phyloP scores from a whole-genome alignment of 2,888 invertebrate genomes.

The Brachylomia viminalis region DNA sequence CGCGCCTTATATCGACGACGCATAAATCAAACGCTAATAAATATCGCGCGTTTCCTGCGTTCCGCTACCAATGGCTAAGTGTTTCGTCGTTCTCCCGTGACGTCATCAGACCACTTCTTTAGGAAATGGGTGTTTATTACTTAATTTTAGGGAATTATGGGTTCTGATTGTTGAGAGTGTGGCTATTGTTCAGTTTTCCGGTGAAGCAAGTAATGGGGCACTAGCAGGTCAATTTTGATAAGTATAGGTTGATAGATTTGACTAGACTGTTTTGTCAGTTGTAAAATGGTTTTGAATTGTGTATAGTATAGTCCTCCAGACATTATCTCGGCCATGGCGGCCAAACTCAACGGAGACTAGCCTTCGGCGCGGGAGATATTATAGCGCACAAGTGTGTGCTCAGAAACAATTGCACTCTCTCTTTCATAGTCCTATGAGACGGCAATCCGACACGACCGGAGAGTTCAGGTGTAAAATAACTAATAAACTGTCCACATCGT shows the following conservation, averaged over 20 bases:
- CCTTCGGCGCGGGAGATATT: too few relatives aligned
- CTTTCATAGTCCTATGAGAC: too few relatives aligned
- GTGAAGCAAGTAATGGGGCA: constrained; percentile 30
- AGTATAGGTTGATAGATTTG: constrained; percentile 46
- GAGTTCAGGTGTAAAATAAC: too few relatives aligned
- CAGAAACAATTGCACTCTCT: too few relatives aligned
- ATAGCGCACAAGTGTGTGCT: too few relatives aligned
- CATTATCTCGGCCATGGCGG: too few relatives aligned
- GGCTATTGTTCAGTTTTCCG: constrained; percentile 59
- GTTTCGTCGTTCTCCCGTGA: constrained; percentile 61
- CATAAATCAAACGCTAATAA: constrained; percentile 89
- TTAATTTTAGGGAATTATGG: constrained; percentile 65
- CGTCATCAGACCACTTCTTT: constrained; percentile 60
- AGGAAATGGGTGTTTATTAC: constrained; percentile 69
- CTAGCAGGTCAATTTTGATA: constrained; percentile 41
- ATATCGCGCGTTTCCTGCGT: constrained; percentile 86
- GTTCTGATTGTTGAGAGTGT: constrained; percentile 48
- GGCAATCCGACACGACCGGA: too few relatives aligned
- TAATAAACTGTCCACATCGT: neutral
- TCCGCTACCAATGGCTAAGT: constrained; percentile 66
- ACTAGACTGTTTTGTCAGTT: constrained; percentile 12
- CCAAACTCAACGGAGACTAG: too few relatives aligned
- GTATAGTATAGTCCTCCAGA: too few relatives aligned
- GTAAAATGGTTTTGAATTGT: constrained; percentile 13
- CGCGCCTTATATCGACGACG: constrained; percentile 84